Evolutionary conservation across 2,888 invertebrate genomes (phyloP).

Genomic region (Latrodectus elegans): DNA sequence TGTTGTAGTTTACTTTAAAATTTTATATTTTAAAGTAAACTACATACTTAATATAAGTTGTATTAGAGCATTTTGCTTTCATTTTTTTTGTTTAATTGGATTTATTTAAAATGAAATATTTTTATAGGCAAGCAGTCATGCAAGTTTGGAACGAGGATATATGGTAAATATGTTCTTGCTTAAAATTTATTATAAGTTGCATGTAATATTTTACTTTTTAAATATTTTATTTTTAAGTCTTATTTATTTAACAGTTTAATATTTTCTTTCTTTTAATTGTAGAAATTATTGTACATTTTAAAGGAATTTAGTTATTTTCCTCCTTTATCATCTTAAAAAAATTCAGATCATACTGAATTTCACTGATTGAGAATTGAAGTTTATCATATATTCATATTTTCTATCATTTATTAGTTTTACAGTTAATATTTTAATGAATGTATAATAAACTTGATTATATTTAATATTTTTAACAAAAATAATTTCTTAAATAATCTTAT

Average conservation of each 20-base stretch:
- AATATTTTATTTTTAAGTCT: background rate
- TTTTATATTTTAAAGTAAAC: too few species aligned
- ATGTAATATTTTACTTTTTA: background rate
- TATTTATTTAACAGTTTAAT: background rate
- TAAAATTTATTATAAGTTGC: background rate
- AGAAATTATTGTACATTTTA: background rate
- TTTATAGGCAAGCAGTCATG: constrained; percentile 65
- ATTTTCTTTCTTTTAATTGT: background rate
- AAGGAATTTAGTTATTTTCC: background rate
- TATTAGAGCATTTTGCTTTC: background rate
- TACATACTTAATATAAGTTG: background rate
- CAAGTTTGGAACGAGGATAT: constrained; percentile 64
- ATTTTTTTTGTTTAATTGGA: constrained; percentile 4
- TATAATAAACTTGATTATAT: too few species aligned
- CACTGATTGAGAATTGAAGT: too few species aligned
- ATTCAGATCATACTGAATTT: too few species aligned
- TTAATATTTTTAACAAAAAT: too few species aligned
- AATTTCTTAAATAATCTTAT: too few species aligned
- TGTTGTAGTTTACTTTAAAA: too few species aligned
- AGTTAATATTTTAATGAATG: too few species aligned
- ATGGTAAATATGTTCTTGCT: constrained; percentile 26
- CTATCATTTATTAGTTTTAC: too few species aligned
- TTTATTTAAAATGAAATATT: background rate
- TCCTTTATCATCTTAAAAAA: background rate
- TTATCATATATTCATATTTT: too few species aligned